Percentiles rank a stretch among this genome's conserved stretches.
Evolutionary conservation across 2,797 vertebrate genomes (phyloP).

Genomic region (Tenualosa thibaudeaui): DNA sequence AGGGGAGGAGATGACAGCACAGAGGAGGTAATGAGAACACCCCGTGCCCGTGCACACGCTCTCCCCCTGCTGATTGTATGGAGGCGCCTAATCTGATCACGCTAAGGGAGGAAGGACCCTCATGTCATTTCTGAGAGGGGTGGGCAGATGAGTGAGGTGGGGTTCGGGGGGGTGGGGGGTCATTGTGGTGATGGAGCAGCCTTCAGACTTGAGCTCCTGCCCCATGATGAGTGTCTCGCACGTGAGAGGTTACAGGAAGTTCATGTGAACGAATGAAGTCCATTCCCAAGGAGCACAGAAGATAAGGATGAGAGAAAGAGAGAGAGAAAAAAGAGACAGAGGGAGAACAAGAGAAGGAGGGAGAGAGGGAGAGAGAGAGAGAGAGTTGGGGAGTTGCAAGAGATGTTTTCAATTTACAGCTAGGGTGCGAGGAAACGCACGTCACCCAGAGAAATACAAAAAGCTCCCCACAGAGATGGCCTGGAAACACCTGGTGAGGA

Average conservation of each 20-base stretch:
- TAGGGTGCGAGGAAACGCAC: constrained; percentile 48
- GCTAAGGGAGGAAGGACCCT: constrained; percentile 50
- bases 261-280: constrained; percentile 82
- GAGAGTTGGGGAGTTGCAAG: constrained; percentile 34
- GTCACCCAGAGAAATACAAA: constrained; percentile 46
- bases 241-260: constrained; percentile 79
- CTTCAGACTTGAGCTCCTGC: constrained; percentile 57
- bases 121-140: constrained; percentile 44
- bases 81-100: constrained; percentile 55
- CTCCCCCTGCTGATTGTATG: constrained; percentile 48
- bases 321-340: not conserved
- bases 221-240: constrained; percentile 81
- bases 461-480: constrained; percentile 52
- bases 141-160: not conserved
- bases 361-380: not conserved
- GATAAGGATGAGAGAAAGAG: constrained; percentile 49
- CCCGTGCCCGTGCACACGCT: constrained; percentile 37
- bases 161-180: constrained; percentile 41
- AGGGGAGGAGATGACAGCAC: constrained; percentile 48
- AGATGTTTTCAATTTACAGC: constrained; percentile 62
- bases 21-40: constrained; percentile 51
- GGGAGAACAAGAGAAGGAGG: not conserved
- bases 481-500: constrained; percentile 49
- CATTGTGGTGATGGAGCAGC: constrained; percentile 63
- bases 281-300: constrained; percentile 77